phyloP scores from a whole-genome alignment of 2,888 invertebrate genomes.

The Scelioninae gen. 1 region DNA sequence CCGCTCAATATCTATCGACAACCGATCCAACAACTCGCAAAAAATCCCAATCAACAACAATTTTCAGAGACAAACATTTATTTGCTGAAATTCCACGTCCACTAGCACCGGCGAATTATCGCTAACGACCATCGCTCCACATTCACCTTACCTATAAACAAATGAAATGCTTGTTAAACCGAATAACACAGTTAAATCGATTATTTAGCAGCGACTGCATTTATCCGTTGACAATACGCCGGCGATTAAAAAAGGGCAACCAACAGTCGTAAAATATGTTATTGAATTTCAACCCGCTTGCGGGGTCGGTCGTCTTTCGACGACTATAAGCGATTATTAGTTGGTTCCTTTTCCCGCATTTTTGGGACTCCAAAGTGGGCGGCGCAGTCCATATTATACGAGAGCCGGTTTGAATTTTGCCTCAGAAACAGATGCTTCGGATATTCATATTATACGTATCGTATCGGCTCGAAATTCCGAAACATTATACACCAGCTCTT shows the following conservation, averaged over 20 bases:
- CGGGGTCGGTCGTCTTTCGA: constrained; percentile 65
- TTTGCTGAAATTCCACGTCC: constrained; percentile 1
- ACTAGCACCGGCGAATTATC: constrained; percentile 25
- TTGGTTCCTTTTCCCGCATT: constrained; percentile 38
- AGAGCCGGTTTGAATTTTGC: constrained; percentile 64
- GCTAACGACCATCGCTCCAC: constrained; percentile 13
- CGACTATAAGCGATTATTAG: constrained; percentile 53
- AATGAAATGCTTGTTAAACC: constrained; percentile 28
- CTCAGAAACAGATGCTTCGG: constrained; percentile 70
- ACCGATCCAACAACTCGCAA: no score
- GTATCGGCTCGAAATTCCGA: constrained; percentile 52
- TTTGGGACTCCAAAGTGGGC: constrained; percentile 64
- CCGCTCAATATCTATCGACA: no score
- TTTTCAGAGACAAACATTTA: no score
- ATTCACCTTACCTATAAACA: constrained; percentile 28
- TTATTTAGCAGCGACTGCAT: constrained; percentile 24
- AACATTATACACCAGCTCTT: constrained; percentile 47
- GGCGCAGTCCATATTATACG: constrained; percentile 48
- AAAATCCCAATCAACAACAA: no score
- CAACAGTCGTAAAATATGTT: constrained; percentile 44
- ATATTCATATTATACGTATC: constrained; percentile 46
- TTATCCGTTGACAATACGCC: constrained; percentile 15
- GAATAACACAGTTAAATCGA: constrained; percentile 36
- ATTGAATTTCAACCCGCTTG: constrained; percentile 64
- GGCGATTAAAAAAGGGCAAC: constrained; percentile 29